These are phyloP conservation scores for Phalloptychus januarius DNA, from an alignment of 2,797 vertebrate species.

Conservation along the genomic window DNA sequence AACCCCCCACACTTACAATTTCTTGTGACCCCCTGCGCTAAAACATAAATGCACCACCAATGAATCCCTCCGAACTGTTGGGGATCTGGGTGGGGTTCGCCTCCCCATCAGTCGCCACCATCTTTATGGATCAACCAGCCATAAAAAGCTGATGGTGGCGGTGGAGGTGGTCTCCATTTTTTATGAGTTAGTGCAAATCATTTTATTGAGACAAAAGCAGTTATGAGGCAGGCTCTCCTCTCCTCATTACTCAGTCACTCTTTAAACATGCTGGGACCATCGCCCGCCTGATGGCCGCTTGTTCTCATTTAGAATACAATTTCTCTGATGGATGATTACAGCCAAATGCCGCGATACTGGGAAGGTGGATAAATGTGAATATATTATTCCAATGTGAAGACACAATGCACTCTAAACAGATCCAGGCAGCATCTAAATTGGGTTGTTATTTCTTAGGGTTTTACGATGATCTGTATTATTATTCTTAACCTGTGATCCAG, in stretches of 20 bases:
- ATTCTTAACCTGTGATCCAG: neutral
- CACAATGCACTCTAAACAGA: conserved; percentile 7
- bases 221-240: conserved; percentile 32
- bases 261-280: conserved; percentile 45
- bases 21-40: conserved; percentile 45
- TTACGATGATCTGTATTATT: neutral
- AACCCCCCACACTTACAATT: conserved; percentile 45
- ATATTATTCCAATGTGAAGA: neutral
- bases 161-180: conserved; percentile 64
- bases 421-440: neutral
- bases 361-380: conserved; percentile 1
- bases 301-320: conserved; percentile 34
- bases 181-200: conserved; percentile 61
- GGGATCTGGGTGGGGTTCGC: conserved; percentile 45
- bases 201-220: conserved; percentile 64
- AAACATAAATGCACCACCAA: conserved; percentile 69
- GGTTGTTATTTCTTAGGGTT: neutral
- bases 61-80: conserved; percentile 52
- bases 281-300: conserved; percentile 42
- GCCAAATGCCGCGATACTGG: neutral
- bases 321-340: conserved; percentile 18
- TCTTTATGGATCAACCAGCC: conserved; percentile 68
- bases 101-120: conserved; percentile 63
- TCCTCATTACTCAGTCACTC: conserved; percentile 38
- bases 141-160: conserved; percentile 54